Percentiles rank a stretch among this genome's conserved stretches.
These are phyloP conservation scores for Amblyornis subalaris DNA, from an alignment of 2,113 vertebrate species.

Conservation along the genomic window DNA sequence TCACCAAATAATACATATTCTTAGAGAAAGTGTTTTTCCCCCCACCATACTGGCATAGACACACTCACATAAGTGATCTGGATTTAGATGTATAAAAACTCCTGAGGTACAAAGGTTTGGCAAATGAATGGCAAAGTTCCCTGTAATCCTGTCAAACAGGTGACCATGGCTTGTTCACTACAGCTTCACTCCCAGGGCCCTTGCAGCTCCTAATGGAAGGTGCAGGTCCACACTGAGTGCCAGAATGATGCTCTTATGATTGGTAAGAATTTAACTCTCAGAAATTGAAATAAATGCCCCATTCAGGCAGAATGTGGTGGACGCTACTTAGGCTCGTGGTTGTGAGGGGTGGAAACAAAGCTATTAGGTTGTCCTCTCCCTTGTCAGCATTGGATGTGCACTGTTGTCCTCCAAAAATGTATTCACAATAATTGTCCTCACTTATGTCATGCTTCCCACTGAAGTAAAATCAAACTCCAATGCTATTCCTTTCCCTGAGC, in stretches of 20 bases:
- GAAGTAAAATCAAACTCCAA: not conserved
- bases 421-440: not conserved
- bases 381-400: not conserved
- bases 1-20: not conserved
- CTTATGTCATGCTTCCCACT: not conserved
- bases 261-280: not conserved
- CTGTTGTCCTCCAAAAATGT: not conserved
- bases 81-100: not conserved
- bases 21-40: not conserved
- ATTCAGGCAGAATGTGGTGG: not conserved
- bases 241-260: not conserved
- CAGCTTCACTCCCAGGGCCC: not conserved
- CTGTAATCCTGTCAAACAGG: rapidly evolving
- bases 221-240: not conserved
- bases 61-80: not conserved
- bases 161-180: not conserved
- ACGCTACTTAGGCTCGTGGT: not conserved
- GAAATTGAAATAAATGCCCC: not conserved
- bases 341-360: not conserved
- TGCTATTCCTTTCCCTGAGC: not conserved
- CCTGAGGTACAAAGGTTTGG: not conserved
- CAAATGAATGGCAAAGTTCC: not conserved
- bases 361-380: not conserved
- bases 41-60: no score
- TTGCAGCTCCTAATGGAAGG: not conserved